Evolutionary conservation across 2,797 vertebrate species (phyloP).

Genomic region (Poeciliopsis presidionis): DNA sequence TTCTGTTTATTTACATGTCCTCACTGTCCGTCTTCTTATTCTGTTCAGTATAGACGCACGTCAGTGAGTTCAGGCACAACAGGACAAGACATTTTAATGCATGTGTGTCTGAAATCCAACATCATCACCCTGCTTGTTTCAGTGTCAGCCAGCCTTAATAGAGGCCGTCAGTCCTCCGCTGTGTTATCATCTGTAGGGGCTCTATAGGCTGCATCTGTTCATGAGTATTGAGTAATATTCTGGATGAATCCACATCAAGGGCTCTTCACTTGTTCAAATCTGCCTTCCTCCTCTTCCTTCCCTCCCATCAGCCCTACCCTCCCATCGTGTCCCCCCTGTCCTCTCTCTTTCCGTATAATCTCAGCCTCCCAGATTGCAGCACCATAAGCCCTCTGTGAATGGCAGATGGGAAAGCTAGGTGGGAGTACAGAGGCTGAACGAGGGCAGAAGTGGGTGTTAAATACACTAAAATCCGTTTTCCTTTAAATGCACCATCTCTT

Average conservation of each 20-base stretch:
- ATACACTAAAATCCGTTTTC: conserved; percentile 62
- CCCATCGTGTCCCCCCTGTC: conserved; percentile 43
- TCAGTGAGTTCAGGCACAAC: conserved; percentile 4
- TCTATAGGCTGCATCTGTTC: conserved; percentile 25
- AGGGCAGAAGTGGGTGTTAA: conserved; percentile 69
- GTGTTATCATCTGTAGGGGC: conserved; percentile 9
- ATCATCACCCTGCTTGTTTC: background rate
- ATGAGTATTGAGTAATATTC: conserved; percentile 54
- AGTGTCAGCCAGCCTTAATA: conserved; percentile 21
- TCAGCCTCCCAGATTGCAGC: conserved; percentile 61
- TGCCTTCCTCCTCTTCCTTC: conserved; percentile 32
- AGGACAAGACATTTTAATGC: background rate
- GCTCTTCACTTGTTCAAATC: conserved; percentile 44
- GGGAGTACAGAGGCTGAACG: conserved; percentile 58
- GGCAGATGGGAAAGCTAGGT: conserved; percentile 73
- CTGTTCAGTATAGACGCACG: background rate
- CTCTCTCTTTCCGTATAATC: conserved; percentile 56
- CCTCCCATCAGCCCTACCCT: conserved; percentile 49
- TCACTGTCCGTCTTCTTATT: background rate
- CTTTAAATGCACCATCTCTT: conserved; percentile 47
- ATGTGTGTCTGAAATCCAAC: background rate
- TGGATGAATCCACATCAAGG: conserved; percentile 43
- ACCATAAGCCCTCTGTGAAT: conserved; percentile 67
- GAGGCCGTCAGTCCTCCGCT: background rate
- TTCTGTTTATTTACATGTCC: background rate